Evolutionary conservation across 2,797 vertebrate species (phyloP).

Genomic region (Valencia hispanica): DNA sequence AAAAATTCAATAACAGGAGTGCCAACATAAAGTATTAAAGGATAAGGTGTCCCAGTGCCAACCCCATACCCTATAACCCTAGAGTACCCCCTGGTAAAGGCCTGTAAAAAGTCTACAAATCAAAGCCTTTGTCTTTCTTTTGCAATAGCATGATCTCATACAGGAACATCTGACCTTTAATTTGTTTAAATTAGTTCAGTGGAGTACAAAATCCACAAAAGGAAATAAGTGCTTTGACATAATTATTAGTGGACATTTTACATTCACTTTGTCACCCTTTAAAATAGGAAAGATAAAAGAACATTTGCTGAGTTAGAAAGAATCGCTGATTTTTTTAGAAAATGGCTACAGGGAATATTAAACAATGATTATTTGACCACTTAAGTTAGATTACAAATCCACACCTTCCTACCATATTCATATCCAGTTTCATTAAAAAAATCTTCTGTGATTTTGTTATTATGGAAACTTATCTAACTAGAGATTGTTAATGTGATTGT

Average conservation of each 20-base stretch:
- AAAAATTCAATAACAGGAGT: slow-evolving; percentile 1
- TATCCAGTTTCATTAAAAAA: neutral
- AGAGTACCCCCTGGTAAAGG: neutral
- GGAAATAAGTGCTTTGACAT: neutral
- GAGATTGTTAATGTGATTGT: too few relatives aligned
- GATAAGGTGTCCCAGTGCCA: neutral
- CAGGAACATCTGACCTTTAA: too few relatives aligned
- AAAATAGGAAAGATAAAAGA: neutral
- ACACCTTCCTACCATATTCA: neutral
- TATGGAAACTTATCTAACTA: too few relatives aligned
- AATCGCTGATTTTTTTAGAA: neutral
- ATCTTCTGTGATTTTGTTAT: neutral
- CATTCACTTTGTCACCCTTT: neutral
- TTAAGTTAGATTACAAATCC: neutral
- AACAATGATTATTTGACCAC: neutral
- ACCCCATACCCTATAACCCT: neutral
- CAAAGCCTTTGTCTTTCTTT: neutral
- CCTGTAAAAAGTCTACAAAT: neutral
- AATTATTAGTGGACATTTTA: neutral
- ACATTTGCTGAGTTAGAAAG: neutral
- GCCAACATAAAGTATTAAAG: neutral
- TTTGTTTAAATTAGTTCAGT: neutral
- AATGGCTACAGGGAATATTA: neutral
- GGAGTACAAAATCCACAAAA: neutral
- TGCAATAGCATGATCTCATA: too few relatives aligned